Evolutionary conservation across 92 coral and sea anemone species (phyloP).

Genomic region (Parazoanthus darwini): DNA sequence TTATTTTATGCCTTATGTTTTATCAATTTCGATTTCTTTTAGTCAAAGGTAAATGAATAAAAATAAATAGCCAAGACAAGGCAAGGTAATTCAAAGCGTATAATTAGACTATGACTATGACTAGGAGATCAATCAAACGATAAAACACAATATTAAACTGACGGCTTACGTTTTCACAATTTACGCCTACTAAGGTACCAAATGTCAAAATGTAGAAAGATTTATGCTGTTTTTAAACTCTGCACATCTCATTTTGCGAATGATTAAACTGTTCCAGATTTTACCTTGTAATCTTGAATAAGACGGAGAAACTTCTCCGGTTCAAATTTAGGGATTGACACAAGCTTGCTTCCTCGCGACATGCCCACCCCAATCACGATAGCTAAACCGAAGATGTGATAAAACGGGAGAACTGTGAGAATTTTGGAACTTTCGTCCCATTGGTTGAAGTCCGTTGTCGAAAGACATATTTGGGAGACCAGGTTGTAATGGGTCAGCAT

Average conservation of each 20-base stretch:
- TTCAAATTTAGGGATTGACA: constrained; percentile 74
- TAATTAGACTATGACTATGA: too few species aligned
- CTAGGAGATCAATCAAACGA: too few species aligned
- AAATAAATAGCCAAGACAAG: too few species aligned
- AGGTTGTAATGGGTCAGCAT: constrained; percentile 85
- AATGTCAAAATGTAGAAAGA: neutral
- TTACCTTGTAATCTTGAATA: constrained; percentile 73
- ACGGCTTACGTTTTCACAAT: too few species aligned
- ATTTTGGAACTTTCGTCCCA: constrained; percentile 56
- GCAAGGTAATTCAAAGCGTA: too few species aligned
- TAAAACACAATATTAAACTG: too few species aligned
- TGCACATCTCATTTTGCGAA: neutral
- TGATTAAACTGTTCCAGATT: neutral
- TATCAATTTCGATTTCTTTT: too few species aligned
- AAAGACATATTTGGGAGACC: constrained; percentile 58
- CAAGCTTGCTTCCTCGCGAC: constrained; percentile 61
- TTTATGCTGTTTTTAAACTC: neutral
- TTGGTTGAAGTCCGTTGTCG: constrained; percentile 55
- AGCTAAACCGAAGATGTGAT: constrained; percentile 75
- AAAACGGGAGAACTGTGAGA: constrained; percentile 80
- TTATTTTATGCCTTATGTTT: too few species aligned
- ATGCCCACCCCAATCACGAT: constrained; percentile 64
- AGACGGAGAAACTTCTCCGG: constrained; percentile 62
- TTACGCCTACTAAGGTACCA: too few species aligned
- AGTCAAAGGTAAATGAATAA: too few species aligned